Conservation (phyloP, 2,113 vertebrate species). For the Nycticebus coucang region DNA sequence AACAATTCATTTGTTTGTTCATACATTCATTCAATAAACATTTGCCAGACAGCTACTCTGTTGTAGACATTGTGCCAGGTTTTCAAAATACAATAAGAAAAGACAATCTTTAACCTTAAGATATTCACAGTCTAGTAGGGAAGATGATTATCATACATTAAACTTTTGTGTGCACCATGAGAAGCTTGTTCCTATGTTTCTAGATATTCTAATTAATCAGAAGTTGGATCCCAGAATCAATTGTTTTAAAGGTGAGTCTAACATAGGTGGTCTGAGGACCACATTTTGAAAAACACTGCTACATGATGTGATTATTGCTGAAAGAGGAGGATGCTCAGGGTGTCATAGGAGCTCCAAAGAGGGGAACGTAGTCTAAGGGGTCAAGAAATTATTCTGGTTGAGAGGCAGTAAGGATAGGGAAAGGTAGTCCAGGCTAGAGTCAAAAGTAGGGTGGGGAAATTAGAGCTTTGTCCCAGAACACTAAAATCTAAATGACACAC, state of each 20-base stretch:
- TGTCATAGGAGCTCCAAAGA: background rate
- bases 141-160: conserved; percentile 56
- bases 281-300: conserved; percentile 25
- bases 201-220: conserved; percentile 53
- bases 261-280: background rate
- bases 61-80: conserved; percentile 35
- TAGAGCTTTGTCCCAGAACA: background rate
- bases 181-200: conserved; percentile 27
- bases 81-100: conserved; percentile 63
- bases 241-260: conserved; percentile 39
- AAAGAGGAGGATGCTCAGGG: background rate
- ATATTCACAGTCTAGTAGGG: conserved; percentile 55
- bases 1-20: conserved; percentile 53
- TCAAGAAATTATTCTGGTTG: background rate
- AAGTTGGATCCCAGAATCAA: background rate
- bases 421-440: conserved; percentile 18
- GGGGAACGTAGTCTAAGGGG: background rate
- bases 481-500: conserved; percentile 43
- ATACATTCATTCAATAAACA: conserved; percentile 64
- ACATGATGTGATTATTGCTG: conserved; percentile 60
- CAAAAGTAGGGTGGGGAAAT: conserved; percentile 13
- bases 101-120: conserved; percentile 50
- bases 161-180: conserved; percentile 58
- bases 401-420: background rate
- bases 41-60: conserved; percentile 52